Percentiles rank a stretch among this genome's conserved stretches.
These are phyloP conservation scores for Hylaeus anthracinus DNA, from an alignment of 1,140 invertebrate genomes.

Conservation along the genomic window DNA sequence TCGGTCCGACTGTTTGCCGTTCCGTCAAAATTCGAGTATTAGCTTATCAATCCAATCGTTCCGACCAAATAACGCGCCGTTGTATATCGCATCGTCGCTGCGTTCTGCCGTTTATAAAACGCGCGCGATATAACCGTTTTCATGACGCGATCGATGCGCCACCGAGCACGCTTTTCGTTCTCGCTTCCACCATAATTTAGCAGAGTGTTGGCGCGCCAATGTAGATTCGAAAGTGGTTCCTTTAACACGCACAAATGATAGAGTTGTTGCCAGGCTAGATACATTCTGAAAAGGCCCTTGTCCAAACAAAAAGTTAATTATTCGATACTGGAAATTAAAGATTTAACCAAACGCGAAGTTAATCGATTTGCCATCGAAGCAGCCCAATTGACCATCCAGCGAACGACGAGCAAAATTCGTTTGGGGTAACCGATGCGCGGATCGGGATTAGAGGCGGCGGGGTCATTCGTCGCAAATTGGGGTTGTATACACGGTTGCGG, in stretches of 20 bases:
- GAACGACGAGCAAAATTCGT: neutral
- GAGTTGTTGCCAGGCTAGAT: no score
- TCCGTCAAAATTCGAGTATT: constrained; percentile 49
- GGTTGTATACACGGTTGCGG: constrained; percentile 6
- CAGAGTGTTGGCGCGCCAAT: no score
- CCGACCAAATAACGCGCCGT: constrained; percentile 30
- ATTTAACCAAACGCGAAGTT: no score
- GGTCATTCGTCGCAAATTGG: constrained; percentile 13
- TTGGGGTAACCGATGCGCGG: constrained; percentile 2
- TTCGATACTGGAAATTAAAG: no score
- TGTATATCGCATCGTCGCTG: neutral
- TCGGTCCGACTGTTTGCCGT: constrained; percentile 41
- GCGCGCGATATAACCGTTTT: neutral
- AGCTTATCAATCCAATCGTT: constrained; percentile 53
- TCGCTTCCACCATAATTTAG: neutral
- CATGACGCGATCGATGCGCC: no score
- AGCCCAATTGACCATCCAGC: neutral
- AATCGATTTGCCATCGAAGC: no score
- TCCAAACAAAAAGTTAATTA: no score
- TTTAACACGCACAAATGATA: no score
- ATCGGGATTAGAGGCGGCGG: constrained; percentile 8
- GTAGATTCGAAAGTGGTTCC: no score
- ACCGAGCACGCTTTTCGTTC: neutral
- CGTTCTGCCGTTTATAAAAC: constrained; percentile 10
- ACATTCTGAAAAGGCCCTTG: no score